Evolutionary conservation across 2,797 vertebrate genomes (phyloP), one percentile per base, ranked within the genome.

Genomic region (Gobio occitaniae): DNA sequence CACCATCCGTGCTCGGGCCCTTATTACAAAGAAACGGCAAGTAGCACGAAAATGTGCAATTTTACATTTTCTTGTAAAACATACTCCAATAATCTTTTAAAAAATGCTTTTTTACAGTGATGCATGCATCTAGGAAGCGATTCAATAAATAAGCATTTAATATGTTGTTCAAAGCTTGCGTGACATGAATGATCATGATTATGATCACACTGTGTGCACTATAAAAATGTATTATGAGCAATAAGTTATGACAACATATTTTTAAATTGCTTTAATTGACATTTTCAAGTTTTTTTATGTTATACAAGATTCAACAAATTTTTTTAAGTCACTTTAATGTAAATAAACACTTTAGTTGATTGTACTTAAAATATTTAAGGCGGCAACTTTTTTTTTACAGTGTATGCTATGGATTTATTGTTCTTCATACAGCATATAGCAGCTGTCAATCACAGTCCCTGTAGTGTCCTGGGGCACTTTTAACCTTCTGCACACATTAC

Each of bases 401-500:
- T 25, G 41, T 44, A 25, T 25, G 12, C 12, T 71, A 48, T n/a
- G 21, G 13, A 47, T 44, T 21, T 21, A n/a, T 44, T 71, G 21
- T 25, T 17, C 12, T 21, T 76, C 50, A 56, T 19, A 36, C 29
- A 25, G 36, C 17, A 59, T 29, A 71, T 32, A 52, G 52, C 52
- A 15, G 63, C 66, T 68, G 47, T 16, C 47, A 80, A 85, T 75
- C 25, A 81, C 78, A 78, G 41, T 68, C 52, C 41, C 32, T 16
- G 44, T 36, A 21, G 12, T 48, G 17, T 15, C 52, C 25, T 17
- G 32, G 68, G n/a, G 15, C 17, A 32, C 84, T 44, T 47, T 63
- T 81, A 78, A 85, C 50, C 50, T 48, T 85, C 52, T 78, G 36
- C 83, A 86, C 44, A 78, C 84, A 75, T 79, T 69, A 21, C 38